phyloP scores from a whole-genome alignment of 2,797 vertebrate species.

The Periparus ater region DNA sequence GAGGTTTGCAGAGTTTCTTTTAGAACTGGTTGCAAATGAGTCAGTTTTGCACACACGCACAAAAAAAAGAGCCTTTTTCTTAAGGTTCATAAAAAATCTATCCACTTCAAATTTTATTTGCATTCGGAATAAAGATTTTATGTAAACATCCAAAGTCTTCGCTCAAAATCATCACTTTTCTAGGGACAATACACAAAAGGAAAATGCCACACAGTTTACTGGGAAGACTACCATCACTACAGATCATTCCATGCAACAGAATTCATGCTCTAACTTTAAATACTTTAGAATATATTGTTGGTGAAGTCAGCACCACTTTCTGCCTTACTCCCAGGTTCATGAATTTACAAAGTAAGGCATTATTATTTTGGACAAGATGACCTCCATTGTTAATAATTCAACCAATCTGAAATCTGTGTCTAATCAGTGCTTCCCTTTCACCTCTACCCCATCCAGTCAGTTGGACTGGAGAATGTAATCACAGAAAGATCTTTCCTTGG shows the following conservation, averaged over 20 bases:
- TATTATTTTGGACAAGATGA: neutral
- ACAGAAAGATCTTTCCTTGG: conserved; percentile 3
- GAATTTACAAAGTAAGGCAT: neutral
- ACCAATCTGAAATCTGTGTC: neutral
- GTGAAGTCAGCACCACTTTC: neutral
- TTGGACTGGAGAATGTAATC: conserved; percentile 16
- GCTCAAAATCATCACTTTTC: neutral
- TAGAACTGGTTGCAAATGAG: neutral
- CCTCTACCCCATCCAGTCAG: neutral
- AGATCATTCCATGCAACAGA: neutral
- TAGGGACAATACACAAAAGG: neutral
- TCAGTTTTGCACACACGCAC: neutral
- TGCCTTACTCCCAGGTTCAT: neutral
- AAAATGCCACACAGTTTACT: neutral
- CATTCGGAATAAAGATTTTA: neutral
- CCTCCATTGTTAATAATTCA: neutral
- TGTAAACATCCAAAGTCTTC: neutral
- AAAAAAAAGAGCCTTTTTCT: neutral
- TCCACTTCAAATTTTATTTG: neutral
- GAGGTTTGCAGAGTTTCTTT: neutral
- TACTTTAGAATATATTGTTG: neutral
- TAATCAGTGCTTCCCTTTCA: neutral
- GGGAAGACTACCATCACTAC: neutral
- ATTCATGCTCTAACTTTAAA: neutral
- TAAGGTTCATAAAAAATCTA: neutral